A percentile compares a stretch with the other conserved stretches of the same genome.
These are phyloP conservation scores for Nasua narica DNA, from an alignment of 2,797 vertebrate genomes.

Conservation along the genomic window DNA sequence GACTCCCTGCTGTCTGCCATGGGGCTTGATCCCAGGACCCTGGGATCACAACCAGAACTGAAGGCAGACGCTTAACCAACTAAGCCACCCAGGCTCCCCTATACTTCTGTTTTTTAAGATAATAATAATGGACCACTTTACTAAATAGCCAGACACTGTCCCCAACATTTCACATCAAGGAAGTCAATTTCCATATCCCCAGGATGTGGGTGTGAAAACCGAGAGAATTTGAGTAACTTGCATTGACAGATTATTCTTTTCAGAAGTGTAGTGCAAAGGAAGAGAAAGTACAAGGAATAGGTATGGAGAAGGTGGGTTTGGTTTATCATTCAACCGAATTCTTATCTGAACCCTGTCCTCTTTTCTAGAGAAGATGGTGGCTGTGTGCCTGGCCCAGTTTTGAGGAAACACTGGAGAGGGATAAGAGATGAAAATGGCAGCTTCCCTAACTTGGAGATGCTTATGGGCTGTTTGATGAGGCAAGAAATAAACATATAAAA, in stretches of 20 bases:
- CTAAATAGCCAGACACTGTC: not conserved
- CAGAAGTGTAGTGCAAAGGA: not conserved
- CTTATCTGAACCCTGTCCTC: not conserved
- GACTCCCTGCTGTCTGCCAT: accelerated
- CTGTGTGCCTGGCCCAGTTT: not conserved
- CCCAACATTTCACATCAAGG: not conserved
- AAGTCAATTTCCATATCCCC: not conserved
- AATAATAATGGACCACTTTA: not conserved
- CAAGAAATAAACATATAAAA: not conserved
- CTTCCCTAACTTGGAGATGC: not conserved
- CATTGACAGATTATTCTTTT: not conserved
- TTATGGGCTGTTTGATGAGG: not conserved
- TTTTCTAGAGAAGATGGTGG: not conserved
- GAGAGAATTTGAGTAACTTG: not conserved
- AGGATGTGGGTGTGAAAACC: not conserved
- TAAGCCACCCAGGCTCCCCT: not conserved
- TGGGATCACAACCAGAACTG: not conserved
- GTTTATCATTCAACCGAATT: not conserved
- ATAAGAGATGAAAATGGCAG: not conserved
- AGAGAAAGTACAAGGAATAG: not conserved
- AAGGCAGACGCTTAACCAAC: not conserved
- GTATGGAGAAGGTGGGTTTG: not conserved
- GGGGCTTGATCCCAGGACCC: not conserved
- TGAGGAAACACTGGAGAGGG: not conserved
- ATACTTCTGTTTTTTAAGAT: not conserved